Base-by-base conservation (phyloP, 30 jellyfish, hydroid and myxozoan genomes). In the Clytia hemisphaerica region DNA sequence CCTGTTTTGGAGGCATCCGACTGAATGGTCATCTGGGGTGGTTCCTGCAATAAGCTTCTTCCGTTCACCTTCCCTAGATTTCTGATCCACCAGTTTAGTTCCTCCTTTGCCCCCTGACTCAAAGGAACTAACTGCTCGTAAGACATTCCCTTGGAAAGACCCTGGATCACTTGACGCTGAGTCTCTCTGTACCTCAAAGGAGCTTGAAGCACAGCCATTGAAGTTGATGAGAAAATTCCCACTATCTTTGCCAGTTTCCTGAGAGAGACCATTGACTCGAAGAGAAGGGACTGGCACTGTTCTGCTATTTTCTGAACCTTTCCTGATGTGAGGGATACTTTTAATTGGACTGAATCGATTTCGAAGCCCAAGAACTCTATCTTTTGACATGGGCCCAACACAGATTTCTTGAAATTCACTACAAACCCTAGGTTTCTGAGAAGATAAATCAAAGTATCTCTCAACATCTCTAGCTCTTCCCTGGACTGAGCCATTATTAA, bases 1-100 rank as follows among this genome's bases (percentile, higher is more conserved):
- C 80, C 80, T 49, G 45, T 68, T 35, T 68, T 68, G 50, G 80
- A 68, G 1, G 80, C 80, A 29, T 68, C 80, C 27, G 75, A 44
- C 80, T 45, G 75, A 22, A 40, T 44, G 6, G 47, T 53, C 4
- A 53, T 26, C 45, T 45, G 22, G 37, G 74, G 4, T 2, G 38
- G 45, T 15, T 42, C 37, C 6, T 19, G 18, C 26, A 37, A 29
- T 25, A 66, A 37, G 19, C 5, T 6, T 71, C 79, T 66, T 16
- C 79, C 79, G 27, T 66, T 66, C 21, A 71, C 3, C 45, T 37
- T 27, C 25, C 28, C 72, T 21, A 66, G 31, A 53, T 66, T 66
- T 12, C 28, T 66, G 27, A 26, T 4, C 79, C 76, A 38, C 79
- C 79, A 38, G 18, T 31, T 37, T 29, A 66, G 25, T 53, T 66